Evolutionary conservation across 1,140 invertebrate genomes (phyloP), one percentile per base, ranked within the genome.

Genomic region (Heliothis subflexa): DNA sequence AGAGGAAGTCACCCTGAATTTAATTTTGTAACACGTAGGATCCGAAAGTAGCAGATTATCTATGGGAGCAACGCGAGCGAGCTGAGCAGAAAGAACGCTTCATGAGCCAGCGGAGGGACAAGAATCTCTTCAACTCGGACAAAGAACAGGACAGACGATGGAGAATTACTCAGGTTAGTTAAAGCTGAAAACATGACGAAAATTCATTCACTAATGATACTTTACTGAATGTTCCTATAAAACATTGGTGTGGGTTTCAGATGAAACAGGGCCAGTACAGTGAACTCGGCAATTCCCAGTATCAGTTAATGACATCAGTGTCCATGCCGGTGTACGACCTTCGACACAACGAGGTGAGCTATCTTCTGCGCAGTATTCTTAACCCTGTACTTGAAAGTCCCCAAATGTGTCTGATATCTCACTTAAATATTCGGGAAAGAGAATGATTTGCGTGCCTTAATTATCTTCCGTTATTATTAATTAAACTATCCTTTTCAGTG

Each of bases 311-410:
- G 97, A 98, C 98, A 11, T 98, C 98, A 47, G 97, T 99, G 16
- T 97, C 98, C 77, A 97, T 98, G 95, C 98, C 98, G 7, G 98
- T 99, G 28, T 99, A 97, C 92, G 98, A 99, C 95, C 95, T 96
- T 85, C 96, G 97, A 12, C 95, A 96, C 81, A 97, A 97, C 89
- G 97, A 97, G 95, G 97, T 97, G 95, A 96, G 97, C 95, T 78
- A 61, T 55, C 49, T 45, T 76, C 70, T 59, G 45, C 73, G 68
- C n/a, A 57, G 40, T 73, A n/a, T 55, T 25, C 5, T 64, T 64
- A 52, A 50, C 61, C 45, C 25, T 66, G 55, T 45, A 66, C 62
- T 72, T 83, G 40, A 64, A 79, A 68, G 57, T 83, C 64, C 16
- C 79, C 81, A 21, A 71, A 66, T 62, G 78, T 72, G 52, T 84